These are phyloP conservation scores for Zaprionus gabonicus DNA, from an alignment of 1,140 invertebrate genomes.

Conservation along the genomic window DNA sequence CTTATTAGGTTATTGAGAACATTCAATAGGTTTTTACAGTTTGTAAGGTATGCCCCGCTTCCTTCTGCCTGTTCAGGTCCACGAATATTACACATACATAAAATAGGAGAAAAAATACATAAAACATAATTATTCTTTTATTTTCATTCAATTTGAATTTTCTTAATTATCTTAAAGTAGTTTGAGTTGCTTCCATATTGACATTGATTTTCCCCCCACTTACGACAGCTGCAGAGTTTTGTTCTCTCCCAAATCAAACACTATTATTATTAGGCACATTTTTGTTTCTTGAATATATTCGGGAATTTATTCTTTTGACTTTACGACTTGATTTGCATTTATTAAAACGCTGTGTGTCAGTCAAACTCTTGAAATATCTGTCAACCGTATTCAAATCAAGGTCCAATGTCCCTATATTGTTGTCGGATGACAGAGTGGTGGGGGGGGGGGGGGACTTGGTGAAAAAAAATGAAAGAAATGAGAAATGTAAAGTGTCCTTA, in stretches of 20 bases:
- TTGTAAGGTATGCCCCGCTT: too few species aligned
- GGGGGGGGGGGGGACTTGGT: neutral
- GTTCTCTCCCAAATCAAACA: neutral
- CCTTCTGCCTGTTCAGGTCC: too few species aligned
- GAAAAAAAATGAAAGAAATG: constrained; percentile 30
- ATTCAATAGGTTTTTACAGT: too few species aligned
- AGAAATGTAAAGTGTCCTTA: constrained; percentile 49
- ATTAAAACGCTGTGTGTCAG: constrained; percentile 17
- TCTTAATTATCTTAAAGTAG: neutral
- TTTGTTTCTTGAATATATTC: constrained; percentile 4
- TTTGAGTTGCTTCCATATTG: neutral
- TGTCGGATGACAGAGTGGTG: neutral
- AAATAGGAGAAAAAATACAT: too few species aligned
- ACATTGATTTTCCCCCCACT: neutral
- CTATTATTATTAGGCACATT: constrained; percentile 3
- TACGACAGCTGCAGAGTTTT: neutral
- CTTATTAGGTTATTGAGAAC: too few species aligned
- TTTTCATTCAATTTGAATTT: too few species aligned
- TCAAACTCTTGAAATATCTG: constrained; percentile 18
- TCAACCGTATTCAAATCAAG: constrained; percentile 27
- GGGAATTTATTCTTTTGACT: neutral
- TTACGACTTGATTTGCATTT: constrained; percentile 36
- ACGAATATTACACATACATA: too few species aligned
- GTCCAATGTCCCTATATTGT: constrained; percentile 25
- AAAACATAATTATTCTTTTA: too few species aligned